Evolutionary conservation across 2,797 vertebrate species (phyloP).

Genomic region (Crax fasciolata): DNA sequence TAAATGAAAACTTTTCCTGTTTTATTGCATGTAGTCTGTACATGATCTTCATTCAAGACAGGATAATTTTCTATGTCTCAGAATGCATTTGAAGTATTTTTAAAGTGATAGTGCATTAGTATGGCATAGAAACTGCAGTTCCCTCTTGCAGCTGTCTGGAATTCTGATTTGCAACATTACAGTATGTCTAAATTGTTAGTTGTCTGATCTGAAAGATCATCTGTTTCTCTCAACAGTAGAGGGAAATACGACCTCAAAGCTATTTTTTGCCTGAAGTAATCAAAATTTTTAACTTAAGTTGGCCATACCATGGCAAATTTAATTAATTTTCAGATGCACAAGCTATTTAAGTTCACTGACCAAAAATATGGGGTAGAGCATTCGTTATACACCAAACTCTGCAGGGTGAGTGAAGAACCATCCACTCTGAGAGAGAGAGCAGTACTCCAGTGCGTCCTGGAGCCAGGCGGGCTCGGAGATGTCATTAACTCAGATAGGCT

Average conservation of each 20-base stretch:
- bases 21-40: not conserved
- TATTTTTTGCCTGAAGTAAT: not conserved
- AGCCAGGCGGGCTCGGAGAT: not conserved
- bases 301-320: not conserved
- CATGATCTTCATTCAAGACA: slow-evolving; percentile 57
- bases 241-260: not conserved
- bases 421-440: accelerated
- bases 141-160: slow-evolving; percentile 22
- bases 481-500: accelerated
- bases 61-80: not conserved
- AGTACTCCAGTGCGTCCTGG: not conserved
- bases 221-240: slow-evolving; percentile 1
- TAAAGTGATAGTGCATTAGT: slow-evolving; percentile 53
- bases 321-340: not conserved
- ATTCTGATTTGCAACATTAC: slow-evolving; percentile 18
- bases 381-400: too few species aligned
- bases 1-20: slow-evolving; percentile 22
- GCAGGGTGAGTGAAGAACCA: not conserved
- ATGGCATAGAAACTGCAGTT: slow-evolving; percentile 48
- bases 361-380: not conserved
- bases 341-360: not conserved
- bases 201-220: slow-evolving; percentile 24
- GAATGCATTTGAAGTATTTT: slow-evolving; percentile 64
- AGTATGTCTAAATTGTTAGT: not conserved
- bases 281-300: not conserved